phyloP scores from a whole-genome alignment of 2,113 vertebrate species.

The Protobothrops mucrosquamatus region DNA sequence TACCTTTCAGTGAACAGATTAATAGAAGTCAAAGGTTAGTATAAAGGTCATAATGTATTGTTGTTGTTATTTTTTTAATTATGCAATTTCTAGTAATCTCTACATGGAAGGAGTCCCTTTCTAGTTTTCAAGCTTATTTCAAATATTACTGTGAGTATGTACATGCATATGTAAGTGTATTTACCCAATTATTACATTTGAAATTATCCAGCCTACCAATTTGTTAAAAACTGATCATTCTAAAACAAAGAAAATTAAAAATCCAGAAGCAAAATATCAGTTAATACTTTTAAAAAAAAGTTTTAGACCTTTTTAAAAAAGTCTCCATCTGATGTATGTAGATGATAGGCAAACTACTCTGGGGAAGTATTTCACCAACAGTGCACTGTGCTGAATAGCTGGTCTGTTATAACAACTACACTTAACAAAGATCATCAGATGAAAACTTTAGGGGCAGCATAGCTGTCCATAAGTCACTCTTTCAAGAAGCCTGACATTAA shows the following conservation, averaged over 20 bases:
- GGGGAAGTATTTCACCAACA: not conserved
- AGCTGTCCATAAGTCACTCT: not conserved
- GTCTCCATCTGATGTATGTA: not conserved
- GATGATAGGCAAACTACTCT: not conserved
- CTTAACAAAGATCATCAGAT: not conserved
- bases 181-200: not conserved
- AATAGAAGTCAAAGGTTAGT: not conserved
- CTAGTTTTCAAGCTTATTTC: not conserved
- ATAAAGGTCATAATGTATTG: not conserved
- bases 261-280: not conserved
- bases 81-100: not conserved
- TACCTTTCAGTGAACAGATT: not conserved
- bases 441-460: not conserved
- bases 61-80: accelerated
- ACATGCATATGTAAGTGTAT: not conserved
- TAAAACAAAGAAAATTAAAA: not conserved
- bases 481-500: not conserved
- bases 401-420: not conserved
- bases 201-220: not conserved
- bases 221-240: not conserved
- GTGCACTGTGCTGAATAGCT: not conserved
- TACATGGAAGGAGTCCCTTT: not conserved
- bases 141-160: not conserved
- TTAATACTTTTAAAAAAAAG: not conserved
- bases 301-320: not conserved